Percentiles rank a stretch among this genome's conserved stretches.
phyloP scores from a whole-genome alignment of 2,113 vertebrate species.

The Furnarius figulus region DNA sequence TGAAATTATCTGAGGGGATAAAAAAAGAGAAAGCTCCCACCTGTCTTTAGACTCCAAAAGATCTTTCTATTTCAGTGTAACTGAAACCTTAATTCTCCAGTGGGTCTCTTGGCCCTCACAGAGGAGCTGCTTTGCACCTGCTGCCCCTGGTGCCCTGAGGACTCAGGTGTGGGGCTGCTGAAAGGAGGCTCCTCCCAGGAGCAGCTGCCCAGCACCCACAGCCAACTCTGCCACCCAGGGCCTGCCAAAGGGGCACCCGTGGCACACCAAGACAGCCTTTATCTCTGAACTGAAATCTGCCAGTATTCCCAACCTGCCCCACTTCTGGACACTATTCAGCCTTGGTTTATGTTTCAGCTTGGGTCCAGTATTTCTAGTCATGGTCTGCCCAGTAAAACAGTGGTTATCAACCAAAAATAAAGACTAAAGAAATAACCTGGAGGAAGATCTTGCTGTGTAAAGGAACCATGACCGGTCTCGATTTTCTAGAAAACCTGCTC shows the following conservation, averaged over 20 bases:
- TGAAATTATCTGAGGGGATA: neutral
- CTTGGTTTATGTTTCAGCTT: neutral
- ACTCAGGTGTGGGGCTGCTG: neutral
- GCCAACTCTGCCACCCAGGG: neutral
- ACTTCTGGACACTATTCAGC: neutral
- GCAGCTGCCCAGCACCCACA: neutral
- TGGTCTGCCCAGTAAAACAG: neutral
- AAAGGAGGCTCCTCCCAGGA: neutral
- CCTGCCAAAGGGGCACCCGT: no score
- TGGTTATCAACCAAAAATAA: neutral
- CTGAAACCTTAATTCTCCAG: neutral
- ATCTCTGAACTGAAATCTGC: neutral
- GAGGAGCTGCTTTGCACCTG: neutral
- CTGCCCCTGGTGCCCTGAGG: neutral
- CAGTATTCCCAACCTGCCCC: neutral
- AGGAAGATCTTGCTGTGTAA: neutral
- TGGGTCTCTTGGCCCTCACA: neutral
- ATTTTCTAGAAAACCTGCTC: neutral
- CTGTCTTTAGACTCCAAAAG: neutral
- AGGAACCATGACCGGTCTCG: neutral
- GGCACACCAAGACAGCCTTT: neutral
- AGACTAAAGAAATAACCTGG: neutral
- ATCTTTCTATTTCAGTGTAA: neutral
- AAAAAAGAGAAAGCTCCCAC: neutral
- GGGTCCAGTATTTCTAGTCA: neutral